Base-by-base conservation (phyloP, 2,797 vertebrate species). In the Micropoecilia bifurca region DNA sequence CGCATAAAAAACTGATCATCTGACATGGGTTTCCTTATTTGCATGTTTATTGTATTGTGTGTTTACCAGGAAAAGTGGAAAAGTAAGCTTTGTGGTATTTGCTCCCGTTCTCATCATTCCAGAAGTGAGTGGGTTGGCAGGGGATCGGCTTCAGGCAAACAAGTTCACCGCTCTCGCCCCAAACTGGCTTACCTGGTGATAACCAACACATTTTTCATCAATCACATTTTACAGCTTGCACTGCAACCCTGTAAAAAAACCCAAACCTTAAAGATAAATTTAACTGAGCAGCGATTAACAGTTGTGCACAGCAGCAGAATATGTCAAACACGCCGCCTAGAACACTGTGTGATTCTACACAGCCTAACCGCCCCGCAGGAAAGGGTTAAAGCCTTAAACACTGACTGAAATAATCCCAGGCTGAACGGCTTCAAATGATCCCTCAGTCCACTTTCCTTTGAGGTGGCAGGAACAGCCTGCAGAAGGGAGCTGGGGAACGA, bases 31-130 rank as follows among this genome's bases (percentile, higher is more conserved):
- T 59, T 45, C 22, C 41, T 45, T 57, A 18, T 47, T 68, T 22
- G 46, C 59, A 16, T 72, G 13, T 1, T 55, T 79, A 33, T 76
- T 68, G 46, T 61, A 33, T 76, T 68, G 46, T 61, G 74, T 41
- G 2, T 71, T 89, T 80, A 98, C 98, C 98, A 84, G 97, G 96
- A 92, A 96, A 99, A 74, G 94, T 96, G 63, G 97, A 97, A 89
- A 99, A 99, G 92, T 99, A 99, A 0, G 98, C 98, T 90, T 99
- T 99, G 83, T 96, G 93, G 88, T 99, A 99, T 92, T 99, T 99
- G 95, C 74, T 97, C 2, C 97, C 96, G 0, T 96, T 97, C 81
- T 99, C 97, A 0, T 99, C 98, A 0, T 98, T 99, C 98, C 98
- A 99, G 94, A 99, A 99, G 91, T 97, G 96, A 0, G 97, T 99